A percentile compares a stretch with the other conserved stretches of the same genome.
phyloP scores from a whole-genome alignment of 2,888 invertebrate species.

The Thymelicus sylvestris region DNA sequence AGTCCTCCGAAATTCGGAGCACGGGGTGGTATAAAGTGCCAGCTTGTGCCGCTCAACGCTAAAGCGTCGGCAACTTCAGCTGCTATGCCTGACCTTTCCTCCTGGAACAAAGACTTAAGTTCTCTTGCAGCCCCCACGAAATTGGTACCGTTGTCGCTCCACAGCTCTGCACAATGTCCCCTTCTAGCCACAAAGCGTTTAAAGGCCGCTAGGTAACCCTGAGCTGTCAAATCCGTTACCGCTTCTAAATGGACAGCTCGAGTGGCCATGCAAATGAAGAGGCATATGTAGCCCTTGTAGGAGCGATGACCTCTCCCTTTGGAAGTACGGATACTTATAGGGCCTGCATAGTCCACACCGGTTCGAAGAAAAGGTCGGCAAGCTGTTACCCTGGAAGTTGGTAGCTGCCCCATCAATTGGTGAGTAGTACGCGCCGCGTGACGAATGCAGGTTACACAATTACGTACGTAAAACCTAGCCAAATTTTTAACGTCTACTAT shows the following conservation, averaged over 20 bases:
- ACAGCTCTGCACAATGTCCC: conserved; percentile 43
- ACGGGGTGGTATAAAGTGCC: conserved; percentile 39
- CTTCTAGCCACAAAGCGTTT: conserved; percentile 43
- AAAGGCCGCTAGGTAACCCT: conserved; percentile 43
- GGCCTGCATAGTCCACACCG: conserved; percentile 40
- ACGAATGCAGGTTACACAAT: conserved; percentile 12
- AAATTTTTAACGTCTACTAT: conserved; percentile 6
- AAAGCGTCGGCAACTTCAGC: conserved; percentile 27
- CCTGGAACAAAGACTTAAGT: conserved; percentile 23
- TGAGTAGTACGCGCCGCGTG: conserved; percentile 17
- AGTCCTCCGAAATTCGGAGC: conserved; percentile 40
- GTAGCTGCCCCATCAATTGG: conserved; percentile 44
- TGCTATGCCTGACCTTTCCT: conserved; percentile 6
- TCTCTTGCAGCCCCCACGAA: conserved; percentile 40
- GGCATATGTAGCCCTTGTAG: conserved; percentile 19
- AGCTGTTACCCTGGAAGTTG: conserved; percentile 27
- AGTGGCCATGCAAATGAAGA: conserved; percentile 35
- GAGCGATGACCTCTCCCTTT: conserved; percentile 35
- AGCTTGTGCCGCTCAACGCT: conserved; percentile 22
- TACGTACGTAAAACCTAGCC: conserved; percentile 12
- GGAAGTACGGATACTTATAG: conserved; percentile 31
- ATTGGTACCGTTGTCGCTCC: conserved; percentile 43
- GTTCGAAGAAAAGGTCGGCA: conserved; percentile 25
- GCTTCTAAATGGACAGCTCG: conserved; percentile 40
- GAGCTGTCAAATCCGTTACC: conserved; percentile 37